phyloP scores from a whole-genome alignment of 2,797 vertebrate species.

The Rhynchotus rufescens region DNA sequence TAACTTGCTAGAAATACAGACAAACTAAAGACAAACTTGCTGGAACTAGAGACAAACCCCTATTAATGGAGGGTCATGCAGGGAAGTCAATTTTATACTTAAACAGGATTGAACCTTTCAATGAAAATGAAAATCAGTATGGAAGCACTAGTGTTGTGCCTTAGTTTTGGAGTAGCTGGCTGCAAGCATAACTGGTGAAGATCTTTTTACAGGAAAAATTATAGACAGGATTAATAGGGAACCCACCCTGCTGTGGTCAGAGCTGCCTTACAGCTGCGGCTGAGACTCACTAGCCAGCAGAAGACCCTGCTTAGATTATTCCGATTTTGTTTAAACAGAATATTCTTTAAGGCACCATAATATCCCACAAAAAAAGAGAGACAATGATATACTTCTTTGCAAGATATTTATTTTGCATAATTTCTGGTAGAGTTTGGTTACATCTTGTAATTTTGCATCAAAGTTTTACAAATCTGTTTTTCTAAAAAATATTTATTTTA shows the following conservation, averaged over 20 bases:
- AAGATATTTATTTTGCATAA: slow-evolving; percentile 36
- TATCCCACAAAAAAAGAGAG: background rate
- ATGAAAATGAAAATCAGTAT: background rate
- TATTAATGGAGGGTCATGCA: background rate
- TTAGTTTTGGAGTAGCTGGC: background rate
- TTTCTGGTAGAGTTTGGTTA: background rate
- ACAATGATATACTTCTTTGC: background rate
- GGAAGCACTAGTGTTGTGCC: background rate
- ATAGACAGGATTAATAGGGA: background rate
- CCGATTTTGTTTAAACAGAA: background rate
- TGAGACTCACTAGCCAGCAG: background rate
- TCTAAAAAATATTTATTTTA: background rate
- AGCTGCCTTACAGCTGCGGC: too few relatives aligned
- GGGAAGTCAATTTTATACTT: background rate
- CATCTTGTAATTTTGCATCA: background rate
- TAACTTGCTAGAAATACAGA: background rate
- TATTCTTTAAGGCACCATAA: background rate
- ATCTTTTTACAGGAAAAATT: background rate
- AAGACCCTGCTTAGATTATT: background rate
- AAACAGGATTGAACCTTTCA: background rate
- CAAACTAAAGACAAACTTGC: background rate
- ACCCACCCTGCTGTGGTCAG: background rate
- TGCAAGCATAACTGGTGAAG: background rate
- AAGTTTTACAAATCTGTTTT: background rate
- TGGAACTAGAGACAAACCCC: background rate